Evolutionary conservation across 2,113 vertebrate species (phyloP).

Genomic region (Hemiscyllium ocellatum): DNA sequence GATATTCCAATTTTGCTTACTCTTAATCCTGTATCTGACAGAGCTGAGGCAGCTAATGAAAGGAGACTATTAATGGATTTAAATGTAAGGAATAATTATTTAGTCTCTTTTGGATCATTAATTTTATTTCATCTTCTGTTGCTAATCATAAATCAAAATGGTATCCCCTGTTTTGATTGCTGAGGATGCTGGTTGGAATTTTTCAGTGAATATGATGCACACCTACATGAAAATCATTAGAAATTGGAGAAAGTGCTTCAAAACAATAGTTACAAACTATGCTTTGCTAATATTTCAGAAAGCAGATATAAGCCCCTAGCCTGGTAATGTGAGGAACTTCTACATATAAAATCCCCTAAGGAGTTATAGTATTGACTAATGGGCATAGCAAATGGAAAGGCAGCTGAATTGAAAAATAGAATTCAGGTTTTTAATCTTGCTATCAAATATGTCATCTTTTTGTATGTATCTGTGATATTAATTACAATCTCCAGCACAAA

Average conservation of each 20-base stretch:
- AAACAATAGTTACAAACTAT: neutral
- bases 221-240: neutral
- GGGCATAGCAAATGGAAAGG: neutral
- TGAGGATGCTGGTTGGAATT: neutral
- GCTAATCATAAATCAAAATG: slow-evolving; percentile 1
- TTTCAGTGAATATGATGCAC: neutral
- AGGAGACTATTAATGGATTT: slow-evolving; percentile 5
- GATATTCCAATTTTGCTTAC: neutral
- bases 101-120: slow-evolving; percentile 22
- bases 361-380: neutral
- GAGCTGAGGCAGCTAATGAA: slow-evolving; percentile 11
- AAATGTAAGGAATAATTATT: slow-evolving; percentile 21
- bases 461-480: neutral
- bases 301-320: neutral
- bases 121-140: slow-evolving; percentile 8
- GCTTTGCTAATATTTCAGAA: neutral
- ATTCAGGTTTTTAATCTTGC: neutral
- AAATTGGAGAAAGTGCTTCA: neutral
- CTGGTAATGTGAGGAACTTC: neutral
- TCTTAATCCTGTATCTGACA: neutral
- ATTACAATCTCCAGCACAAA: neutral
- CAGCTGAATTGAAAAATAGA: neutral
- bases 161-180: neutral
- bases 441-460: neutral
- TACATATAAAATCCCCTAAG: neutral